Evolutionary conservation across 1,140 invertebrate genomes (phyloP).

Genomic region (Euwallacea fornicatus): DNA sequence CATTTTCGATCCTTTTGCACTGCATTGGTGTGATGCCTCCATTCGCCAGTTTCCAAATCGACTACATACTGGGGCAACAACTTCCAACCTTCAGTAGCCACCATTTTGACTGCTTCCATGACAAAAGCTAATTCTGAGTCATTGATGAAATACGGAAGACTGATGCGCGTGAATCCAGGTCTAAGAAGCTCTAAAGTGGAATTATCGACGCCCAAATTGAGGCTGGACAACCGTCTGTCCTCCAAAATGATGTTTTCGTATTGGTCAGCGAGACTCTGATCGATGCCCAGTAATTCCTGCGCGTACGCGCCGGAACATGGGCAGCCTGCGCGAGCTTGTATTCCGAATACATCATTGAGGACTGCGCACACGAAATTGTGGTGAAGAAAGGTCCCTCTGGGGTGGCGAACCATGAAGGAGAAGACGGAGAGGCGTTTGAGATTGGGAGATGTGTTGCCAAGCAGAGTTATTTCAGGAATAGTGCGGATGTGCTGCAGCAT

Average conservation of each 20-base stretch:
- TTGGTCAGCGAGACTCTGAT: slow-evolving; percentile 70
- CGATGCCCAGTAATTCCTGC: slow-evolving; percentile 82
- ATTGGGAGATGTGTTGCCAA: slow-evolving; percentile 70
- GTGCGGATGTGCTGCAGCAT: slow-evolving; percentile 72
- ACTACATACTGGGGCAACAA: slow-evolving; percentile 84
- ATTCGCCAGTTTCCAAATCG: slow-evolving; percentile 86
- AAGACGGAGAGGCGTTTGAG: slow-evolving; percentile 77
- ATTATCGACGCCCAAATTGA: slow-evolving; percentile 64
- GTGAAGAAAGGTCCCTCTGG: slow-evolving; percentile 79
- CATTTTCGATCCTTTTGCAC: slow-evolving; percentile 81
- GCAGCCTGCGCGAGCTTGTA: slow-evolving; percentile 85
- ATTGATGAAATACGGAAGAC: slow-evolving; percentile 83
- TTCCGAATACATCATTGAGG: slow-evolving; percentile 90
- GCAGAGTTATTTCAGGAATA: slow-evolving; percentile 75
- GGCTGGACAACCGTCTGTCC: slow-evolving; percentile 67
- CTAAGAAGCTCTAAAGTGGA: slow-evolving; percentile 73
- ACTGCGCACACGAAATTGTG: slow-evolving; percentile 88
- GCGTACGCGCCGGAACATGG: slow-evolving; percentile 83
- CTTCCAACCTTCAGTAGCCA: slow-evolving; percentile 87
- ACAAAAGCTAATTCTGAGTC: slow-evolving; percentile 80
- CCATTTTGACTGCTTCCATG: slow-evolving; percentile 82
- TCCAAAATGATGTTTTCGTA: slow-evolving; percentile 78
- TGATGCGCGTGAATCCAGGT: slow-evolving; percentile 85
- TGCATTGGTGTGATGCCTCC: slow-evolving; percentile 80
- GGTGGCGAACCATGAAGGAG: slow-evolving; percentile 83